Evolutionary conservation across 1,140 invertebrate species (phyloP).

Genomic region (Brachionus asplanchnoidis): DNA sequence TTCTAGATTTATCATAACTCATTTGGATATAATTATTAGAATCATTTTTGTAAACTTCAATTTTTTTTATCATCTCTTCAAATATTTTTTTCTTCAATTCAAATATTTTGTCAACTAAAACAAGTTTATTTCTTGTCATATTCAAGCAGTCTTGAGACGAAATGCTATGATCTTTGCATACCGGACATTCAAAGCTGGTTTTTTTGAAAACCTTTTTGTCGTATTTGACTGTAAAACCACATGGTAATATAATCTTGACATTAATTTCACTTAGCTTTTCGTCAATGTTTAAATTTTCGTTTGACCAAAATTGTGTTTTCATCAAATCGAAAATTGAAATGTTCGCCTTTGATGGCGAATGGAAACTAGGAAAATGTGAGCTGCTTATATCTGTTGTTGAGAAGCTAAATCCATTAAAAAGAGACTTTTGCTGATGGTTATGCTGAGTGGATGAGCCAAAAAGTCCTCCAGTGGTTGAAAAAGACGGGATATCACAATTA

Average conservation of each 20-base stretch:
- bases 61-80: background rate
- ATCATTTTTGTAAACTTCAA: background rate
- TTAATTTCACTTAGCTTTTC: background rate
- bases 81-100: background rate
- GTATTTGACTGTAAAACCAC: background rate
- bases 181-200: background rate
- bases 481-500: background rate
- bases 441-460: background rate
- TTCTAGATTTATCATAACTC: background rate
- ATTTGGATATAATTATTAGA: background rate
- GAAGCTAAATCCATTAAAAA: constrained; percentile 17
- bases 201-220: background rate
- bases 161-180: background rate
- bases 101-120: background rate
- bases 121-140: background rate
- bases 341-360: too few relatives aligned
- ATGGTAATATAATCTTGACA: background rate
- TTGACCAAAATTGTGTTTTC: background rate
- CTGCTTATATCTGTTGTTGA: background rate
- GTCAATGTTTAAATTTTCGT: background rate
- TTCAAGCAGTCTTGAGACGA: background rate
- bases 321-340: background rate
- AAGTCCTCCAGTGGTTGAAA: background rate
- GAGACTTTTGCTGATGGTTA: background rate
- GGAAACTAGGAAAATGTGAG: background rate